Conservation (phyloP, 2,113 vertebrate species). For the Progne subis region DNA sequence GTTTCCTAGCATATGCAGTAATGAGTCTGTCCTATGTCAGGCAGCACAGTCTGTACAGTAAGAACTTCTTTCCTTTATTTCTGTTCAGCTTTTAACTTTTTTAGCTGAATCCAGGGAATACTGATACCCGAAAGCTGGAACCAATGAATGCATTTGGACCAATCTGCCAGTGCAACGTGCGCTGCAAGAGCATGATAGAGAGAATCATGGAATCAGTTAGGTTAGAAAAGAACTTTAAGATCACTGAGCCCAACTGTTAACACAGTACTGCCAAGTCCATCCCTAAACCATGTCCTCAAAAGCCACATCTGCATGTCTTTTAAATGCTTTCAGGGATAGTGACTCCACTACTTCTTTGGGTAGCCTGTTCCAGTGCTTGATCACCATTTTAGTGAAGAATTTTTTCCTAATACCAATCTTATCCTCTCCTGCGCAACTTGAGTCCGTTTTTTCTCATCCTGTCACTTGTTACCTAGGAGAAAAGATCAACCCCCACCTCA, state of each 20-base stretch:
- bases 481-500: accelerated
- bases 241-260: neutral
- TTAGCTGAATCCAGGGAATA: neutral
- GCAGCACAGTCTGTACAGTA: neutral
- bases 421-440: neutral
- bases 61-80: neutral
- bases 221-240: neutral
- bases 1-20: accelerated
- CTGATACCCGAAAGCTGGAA: neutral
- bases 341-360: neutral
- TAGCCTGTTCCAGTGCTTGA: neutral
- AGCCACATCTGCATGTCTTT: neutral
- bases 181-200: neutral
- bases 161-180: accelerated
- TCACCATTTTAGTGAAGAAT: neutral
- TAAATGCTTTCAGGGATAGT: neutral
- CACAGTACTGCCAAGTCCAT: neutral
- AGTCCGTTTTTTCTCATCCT: neutral
- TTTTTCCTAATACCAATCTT: neutral
- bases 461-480: neutral
- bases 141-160: accelerated
- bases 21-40: neutral
- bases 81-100: neutral
- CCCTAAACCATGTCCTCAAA: neutral
- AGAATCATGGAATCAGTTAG: neutral